Conservation (phyloP, 2,113 vertebrate species). For the Prunella fulvescens region DNA sequence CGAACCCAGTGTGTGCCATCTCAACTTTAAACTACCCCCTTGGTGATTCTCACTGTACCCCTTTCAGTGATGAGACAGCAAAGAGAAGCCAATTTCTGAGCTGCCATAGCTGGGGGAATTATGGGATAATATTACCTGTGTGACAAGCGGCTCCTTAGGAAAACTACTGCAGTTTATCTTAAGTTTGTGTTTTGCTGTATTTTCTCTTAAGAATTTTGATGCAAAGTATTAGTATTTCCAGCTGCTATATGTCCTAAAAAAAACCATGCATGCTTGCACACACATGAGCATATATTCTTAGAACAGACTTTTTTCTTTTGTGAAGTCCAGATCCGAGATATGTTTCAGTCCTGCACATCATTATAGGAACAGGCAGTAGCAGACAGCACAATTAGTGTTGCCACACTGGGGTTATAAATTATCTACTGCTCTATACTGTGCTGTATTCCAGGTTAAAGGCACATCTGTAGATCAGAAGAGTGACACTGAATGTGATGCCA, state of each 20-base stretch:
- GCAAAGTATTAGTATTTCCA: background rate
- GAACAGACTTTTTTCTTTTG: background rate
- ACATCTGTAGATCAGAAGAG: background rate
- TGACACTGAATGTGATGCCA: background rate
- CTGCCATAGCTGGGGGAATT: background rate
- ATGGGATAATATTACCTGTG: background rate
- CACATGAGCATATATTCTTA: background rate
- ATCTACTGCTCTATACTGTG: background rate
- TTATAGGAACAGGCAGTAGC: background rate
- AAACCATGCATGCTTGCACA: background rate
- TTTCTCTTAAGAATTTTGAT: background rate
- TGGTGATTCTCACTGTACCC: background rate
- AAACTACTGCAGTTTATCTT: background rate
- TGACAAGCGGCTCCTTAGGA: background rate
- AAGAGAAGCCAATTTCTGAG: background rate
- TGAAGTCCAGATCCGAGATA: background rate
- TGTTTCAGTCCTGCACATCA: background rate
- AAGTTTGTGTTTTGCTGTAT: background rate
- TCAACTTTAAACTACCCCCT: background rate
- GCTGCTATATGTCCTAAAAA: rapidly evolving
- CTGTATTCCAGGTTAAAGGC: background rate
- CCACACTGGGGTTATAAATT: background rate
- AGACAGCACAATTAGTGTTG: background rate
- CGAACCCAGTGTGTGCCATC: background rate
- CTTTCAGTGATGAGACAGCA: background rate